Conservation (phyloP, 2,888 invertebrate genomes). For the Eupithecia vulgata region DNA sequence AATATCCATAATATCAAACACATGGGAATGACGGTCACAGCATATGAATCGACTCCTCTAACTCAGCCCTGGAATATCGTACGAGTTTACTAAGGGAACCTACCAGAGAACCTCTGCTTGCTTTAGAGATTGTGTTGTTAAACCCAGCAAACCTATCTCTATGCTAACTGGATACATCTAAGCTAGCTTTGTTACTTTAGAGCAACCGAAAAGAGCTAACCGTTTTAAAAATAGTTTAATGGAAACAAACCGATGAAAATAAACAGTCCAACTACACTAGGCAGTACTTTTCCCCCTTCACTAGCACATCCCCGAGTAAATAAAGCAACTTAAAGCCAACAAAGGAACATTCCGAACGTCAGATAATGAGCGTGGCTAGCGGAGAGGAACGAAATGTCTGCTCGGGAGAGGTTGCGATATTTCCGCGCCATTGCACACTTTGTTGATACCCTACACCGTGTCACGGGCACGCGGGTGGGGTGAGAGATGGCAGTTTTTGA, state of each 20-base stretch:
- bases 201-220: not conserved
- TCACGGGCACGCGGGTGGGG: conserved; percentile 62
- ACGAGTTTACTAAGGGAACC: not conserved
- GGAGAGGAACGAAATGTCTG: conserved; percentile 77
- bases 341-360: conserved; percentile 70
- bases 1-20: not conserved
- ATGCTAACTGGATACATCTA: not conserved
- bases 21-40: not conserved
- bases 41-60: no score
- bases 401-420: conserved; percentile 74
- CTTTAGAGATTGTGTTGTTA: not conserved
- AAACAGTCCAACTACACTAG: conserved; percentile 6
- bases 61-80: no score
- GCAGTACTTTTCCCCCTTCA: conserved; percentile 18
- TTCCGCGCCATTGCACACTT: conserved; percentile 80
- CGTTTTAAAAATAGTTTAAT: not conserved
- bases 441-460: conserved; percentile 77
- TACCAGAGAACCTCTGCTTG: not conserved
- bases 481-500: conserved; percentile 47
- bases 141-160: not conserved
- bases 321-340: conserved; percentile 78
- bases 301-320: conserved; percentile 57
- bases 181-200: not conserved
- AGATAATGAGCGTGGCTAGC: conserved; percentile 80
- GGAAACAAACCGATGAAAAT: conserved; percentile 6